These are phyloP conservation scores for Leuciscus idus DNA, from an alignment of 2,113 vertebrate species.

Conservation along the genomic window DNA sequence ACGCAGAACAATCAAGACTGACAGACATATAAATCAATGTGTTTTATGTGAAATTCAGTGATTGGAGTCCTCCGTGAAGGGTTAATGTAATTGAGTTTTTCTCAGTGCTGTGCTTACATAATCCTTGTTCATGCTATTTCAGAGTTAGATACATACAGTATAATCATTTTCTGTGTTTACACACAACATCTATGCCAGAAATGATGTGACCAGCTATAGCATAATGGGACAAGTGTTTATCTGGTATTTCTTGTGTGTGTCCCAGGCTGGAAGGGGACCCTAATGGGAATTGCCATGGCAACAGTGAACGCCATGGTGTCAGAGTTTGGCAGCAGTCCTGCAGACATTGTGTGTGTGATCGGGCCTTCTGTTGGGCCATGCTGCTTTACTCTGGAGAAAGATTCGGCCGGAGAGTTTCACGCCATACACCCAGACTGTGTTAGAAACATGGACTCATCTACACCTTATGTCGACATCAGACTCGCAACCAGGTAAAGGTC, in stretches of 20 bases:
- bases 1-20: neutral
- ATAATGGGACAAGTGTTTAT: slow-evolving; percentile 29
- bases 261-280: slow-evolving; percentile 92
- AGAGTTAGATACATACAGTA: neutral
- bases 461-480: slow-evolving; percentile 84
- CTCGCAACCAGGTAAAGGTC: slow-evolving; percentile 85
- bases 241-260: neutral
- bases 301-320: slow-evolving; percentile 85
- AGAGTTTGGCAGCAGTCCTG: slow-evolving; percentile 78
- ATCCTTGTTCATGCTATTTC: neutral
- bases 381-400: slow-evolving; percentile 83
- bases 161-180: neutral
- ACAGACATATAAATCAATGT: neutral
- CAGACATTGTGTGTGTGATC: slow-evolving; percentile 83
- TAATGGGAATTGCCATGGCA: slow-evolving; percentile 87
- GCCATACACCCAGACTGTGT: slow-evolving; percentile 85
- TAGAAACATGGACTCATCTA: slow-evolving; percentile 68
- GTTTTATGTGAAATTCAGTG: neutral
- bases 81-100: neutral
- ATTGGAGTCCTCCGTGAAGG: neutral
- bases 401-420: slow-evolving; percentile 79
- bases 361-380: slow-evolving; percentile 90
- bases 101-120: neutral
- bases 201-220: neutral
- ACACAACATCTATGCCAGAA: neutral